These are phyloP conservation scores for Spodoptera litura DNA, from an alignment of 1,140 invertebrate genomes.

Conservation along the genomic window DNA sequence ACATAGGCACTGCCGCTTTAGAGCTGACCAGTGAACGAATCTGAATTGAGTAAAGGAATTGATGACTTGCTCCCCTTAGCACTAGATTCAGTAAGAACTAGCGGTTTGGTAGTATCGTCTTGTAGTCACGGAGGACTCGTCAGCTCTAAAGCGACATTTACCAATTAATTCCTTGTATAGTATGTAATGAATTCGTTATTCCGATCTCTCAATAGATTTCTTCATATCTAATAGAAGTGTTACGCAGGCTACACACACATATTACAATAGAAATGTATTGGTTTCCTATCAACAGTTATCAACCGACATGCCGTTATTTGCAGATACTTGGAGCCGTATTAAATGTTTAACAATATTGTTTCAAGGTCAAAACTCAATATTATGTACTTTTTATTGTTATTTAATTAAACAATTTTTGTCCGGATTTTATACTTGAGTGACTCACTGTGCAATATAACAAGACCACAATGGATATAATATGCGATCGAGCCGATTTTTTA, in stretches of 20 bases:
- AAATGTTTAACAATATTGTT: conserved; percentile 72
- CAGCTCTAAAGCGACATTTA: conserved; percentile 66
- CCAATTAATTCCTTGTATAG: conserved; percentile 80
- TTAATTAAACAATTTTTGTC: conserved; percentile 60
- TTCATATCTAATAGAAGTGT: conserved; percentile 78
- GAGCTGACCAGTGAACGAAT: conserved; percentile 58
- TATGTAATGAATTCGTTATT: conserved; percentile 84
- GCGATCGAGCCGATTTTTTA: conserved; percentile 66
- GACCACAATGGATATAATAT: conserved; percentile 83
- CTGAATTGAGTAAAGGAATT: conserved; percentile 65
- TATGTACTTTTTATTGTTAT: conserved; percentile 17
- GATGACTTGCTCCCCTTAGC: conserved; percentile 45
- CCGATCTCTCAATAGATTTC: conserved; percentile 83
- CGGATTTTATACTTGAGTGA: conserved; percentile 82
- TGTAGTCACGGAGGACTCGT: conserved; percentile 28
- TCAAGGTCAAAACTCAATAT: conserved; percentile 53
- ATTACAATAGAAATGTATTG: conserved; percentile 84
- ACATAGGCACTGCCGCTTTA: conserved; percentile 65
- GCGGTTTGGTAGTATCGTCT: conserved; percentile 9
- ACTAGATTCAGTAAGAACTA: conserved; percentile 14
- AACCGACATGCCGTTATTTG: conserved; percentile 83
- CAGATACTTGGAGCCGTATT: conserved; percentile 81
- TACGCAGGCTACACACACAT: conserved; percentile 84
- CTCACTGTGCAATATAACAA: conserved; percentile 77
- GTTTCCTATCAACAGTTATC: conserved; percentile 82